Conservation (phyloP, 2,113 vertebrate species). For the Enhydra lutris region DNA sequence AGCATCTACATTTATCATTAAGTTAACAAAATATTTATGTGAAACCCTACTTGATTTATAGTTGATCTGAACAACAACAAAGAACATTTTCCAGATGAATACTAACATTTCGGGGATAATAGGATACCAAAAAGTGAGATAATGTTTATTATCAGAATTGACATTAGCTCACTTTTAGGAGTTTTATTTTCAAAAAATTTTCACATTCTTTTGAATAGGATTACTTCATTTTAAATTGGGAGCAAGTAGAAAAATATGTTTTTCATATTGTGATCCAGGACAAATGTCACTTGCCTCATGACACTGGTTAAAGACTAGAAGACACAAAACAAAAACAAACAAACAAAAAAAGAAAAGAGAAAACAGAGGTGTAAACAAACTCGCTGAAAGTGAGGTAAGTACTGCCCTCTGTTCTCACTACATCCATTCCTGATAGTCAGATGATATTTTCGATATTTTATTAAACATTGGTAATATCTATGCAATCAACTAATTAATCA, state of each 20-base stretch:
- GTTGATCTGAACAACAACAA: slow-evolving; percentile 11
- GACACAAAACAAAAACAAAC: slow-evolving; percentile 56
- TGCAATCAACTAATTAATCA: slow-evolving; percentile 30
- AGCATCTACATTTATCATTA: slow-evolving; percentile 70
- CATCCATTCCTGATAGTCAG: neutral
- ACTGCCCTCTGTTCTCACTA: neutral
- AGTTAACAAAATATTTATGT: slow-evolving; percentile 60
- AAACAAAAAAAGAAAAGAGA: slow-evolving; percentile 44
- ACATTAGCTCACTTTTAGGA: slow-evolving; percentile 71
- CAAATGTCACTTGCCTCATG: slow-evolving; percentile 75
- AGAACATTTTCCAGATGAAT: slow-evolving; percentile 40
- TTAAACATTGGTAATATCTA: slow-evolving; percentile 8
- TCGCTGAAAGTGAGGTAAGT: neutral
- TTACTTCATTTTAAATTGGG: slow-evolving; percentile 74
- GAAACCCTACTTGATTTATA: slow-evolving; percentile 50
- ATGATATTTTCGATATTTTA: slow-evolving; percentile 50
- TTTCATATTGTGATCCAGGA: slow-evolving; percentile 65
- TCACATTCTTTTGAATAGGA: slow-evolving; percentile 68
- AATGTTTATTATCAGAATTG: slow-evolving; percentile 57
- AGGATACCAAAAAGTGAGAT: slow-evolving; percentile 33
- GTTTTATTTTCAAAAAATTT: slow-evolving; percentile 63
- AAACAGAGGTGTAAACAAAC: slow-evolving; percentile 33
- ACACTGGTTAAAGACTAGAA: slow-evolving; percentile 55
- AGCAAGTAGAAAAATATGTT: slow-evolving; percentile 77
- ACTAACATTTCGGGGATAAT: neutral